Evolutionary conservation across 2,113 vertebrate species (phyloP), one percentile per base, ranked within the genome.

Genomic region (Misgurnus anguillicaudatus): DNA sequence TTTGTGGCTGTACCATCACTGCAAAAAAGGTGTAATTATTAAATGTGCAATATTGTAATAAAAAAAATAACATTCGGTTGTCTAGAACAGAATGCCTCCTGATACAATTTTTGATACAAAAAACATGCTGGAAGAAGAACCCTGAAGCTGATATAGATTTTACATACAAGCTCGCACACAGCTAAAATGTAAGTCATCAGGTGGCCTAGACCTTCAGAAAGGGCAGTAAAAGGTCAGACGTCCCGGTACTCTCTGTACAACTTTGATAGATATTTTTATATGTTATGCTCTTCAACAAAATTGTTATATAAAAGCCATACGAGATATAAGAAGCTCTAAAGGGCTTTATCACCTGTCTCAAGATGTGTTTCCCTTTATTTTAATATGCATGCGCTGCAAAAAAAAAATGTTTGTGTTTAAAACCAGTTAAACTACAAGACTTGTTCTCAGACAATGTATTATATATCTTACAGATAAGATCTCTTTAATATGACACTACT

Each of bases 251-350:
- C 31, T n/a, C 21, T 70, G 41, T 10, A 47, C 66, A 21, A 9
- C 42, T 61, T 41, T 61, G 24, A 78, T 70, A 66, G 66, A 39
- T 70, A 48, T 68, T 55, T 70, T 61, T 39, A 60, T 36, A 16
- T 36, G 11, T 11, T 39, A 62, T 68, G 70, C 21, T 39, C 57
- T 21, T 48, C 61, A 62, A 77, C 67, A 31, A 31, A 31, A 31
- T 31, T 72, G 13, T 48, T 17, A 62, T 6, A 61, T 38, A 61
- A 45, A 73, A 74, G 71, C 71, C 45, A 9, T 21, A 5, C 19
- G 53, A 31, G 5, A 74, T n/a, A 74, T 36, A 8, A 74, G 41
- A 13, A 60, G 13, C 10, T 74, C 41, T 47, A 61, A 7, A 61
- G 11, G 11, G 39, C 39, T 60, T 60, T 41, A 53, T 19, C 16